Base-by-base conservation (phyloP, 2,888 invertebrate genomes). In the Chrysopilus asiliformis region DNA sequence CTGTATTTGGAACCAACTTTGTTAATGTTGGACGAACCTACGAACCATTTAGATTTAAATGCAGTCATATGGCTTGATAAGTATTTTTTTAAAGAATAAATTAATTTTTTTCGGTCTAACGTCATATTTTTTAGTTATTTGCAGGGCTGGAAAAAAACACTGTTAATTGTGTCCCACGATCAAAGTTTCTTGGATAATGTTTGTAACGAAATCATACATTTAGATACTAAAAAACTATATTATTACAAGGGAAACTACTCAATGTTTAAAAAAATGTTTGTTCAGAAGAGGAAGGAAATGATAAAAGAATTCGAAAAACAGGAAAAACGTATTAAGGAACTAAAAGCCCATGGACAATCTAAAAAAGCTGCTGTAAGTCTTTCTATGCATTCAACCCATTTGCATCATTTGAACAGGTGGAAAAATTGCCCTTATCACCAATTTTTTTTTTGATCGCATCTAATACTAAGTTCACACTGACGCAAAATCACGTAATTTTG, bases 21-120 rank as follows among this genome's bases (percentile, higher is more conserved):
- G n/a, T 66, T 98, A 17, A 70, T 99, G 59, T 77, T 98, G 20
- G 98, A 99, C 66, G 98, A 98, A 72, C 98, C 98, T 45, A 98
- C 98, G 0, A 98, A 99, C 67, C 98, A 98, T 66, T 79, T 98
- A 51, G 98, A 98, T 71, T 71, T 98, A 40, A 99, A 98, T 57
- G 98, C 98, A 46, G 98, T 98, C 33, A 99, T 99, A 71, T 98
- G 98, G 98, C 72, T 99, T 38, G 98, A 99, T 58, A 97, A 98
- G 82, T 87, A 66, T 22, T 66, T 13, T 33, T 16, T 20, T 17
- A 19, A 22, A 26, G 9, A 12, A 8, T 10, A 28, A 19, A 20
- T 10, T n/a, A 13, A 28, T 36, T 17, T 31, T 35, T 41, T 5
- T 13, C 12, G 15, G 5, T n/a, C 12, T 14, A 29, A 27, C n/a